Evolutionary conservation across 2,113 vertebrate species (phyloP).

Genomic region (Tringa solitaria): DNA sequence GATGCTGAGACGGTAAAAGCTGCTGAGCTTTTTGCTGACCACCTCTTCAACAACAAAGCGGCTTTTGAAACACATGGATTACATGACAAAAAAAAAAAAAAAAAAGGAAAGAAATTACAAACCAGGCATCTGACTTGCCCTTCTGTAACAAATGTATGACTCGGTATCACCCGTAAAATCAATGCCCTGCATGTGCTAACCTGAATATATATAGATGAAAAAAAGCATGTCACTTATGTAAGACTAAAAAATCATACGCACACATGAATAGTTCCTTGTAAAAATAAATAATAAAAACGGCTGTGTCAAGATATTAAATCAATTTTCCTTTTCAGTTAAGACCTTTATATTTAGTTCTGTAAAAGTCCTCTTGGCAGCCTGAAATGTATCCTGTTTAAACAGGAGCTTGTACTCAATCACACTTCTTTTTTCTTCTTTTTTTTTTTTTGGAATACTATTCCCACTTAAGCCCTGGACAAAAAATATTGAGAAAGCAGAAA

Average conservation of each 20-base stretch:
- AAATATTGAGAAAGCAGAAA: not conserved
- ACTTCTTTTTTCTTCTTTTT: not conserved
- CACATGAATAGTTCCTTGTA: not conserved
- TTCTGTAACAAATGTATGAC: not conserved
- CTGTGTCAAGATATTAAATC: conserved; percentile 7
- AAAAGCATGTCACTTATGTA: not conserved
- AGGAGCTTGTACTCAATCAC: conserved; percentile 47
- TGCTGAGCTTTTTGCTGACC: not conserved
- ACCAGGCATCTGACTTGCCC: not conserved
- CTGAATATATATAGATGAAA: not conserved
- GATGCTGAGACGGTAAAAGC: not conserved
- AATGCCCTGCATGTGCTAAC: not conserved
- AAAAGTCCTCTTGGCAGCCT: conserved; percentile 19
- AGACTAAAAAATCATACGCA: not conserved
- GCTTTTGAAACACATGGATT: conserved; percentile 38
- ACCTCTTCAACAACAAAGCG: conserved; percentile 10
- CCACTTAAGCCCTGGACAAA: conserved; percentile 45
- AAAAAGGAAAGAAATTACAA: not conserved
- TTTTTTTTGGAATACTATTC: not conserved
- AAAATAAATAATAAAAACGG: conserved; percentile 1
- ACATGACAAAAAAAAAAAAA: not conserved
- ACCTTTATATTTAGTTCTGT: not conserved
- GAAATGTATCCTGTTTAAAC: conserved; percentile 53
- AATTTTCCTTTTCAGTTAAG: conserved; percentile 40
- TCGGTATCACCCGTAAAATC: not conserved